These are phyloP conservation scores for Chinchilla lanigera DNA, from an alignment of 2,113 vertebrate genomes.

Conservation along the genomic window DNA sequence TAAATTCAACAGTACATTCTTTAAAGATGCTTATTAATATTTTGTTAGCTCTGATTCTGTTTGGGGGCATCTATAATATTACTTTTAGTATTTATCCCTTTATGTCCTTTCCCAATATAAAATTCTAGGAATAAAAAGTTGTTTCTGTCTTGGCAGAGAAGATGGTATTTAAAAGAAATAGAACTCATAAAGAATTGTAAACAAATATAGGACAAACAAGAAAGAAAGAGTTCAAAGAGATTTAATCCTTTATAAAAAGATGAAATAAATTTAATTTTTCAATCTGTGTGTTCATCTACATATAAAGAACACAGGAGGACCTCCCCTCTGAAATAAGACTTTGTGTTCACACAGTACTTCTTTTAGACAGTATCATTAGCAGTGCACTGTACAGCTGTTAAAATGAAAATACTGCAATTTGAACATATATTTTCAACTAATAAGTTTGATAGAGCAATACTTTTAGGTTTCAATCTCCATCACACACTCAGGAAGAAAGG, in stretches of 20 bases:
- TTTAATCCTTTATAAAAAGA: conserved; percentile 35
- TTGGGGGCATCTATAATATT: background rate
- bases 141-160: background rate
- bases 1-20: conserved; percentile 13
- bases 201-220: background rate
- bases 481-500: background rate
- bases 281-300: background rate
- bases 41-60: conserved; percentile 52
- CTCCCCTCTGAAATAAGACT: conserved; percentile 25
- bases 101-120: conserved; percentile 21
- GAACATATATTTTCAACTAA: background rate
- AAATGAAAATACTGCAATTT: conserved; percentile 7
- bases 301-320: conserved; percentile 9
- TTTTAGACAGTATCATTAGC: conserved; percentile 16
- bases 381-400: background rate
- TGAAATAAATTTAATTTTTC: conserved; percentile 50
- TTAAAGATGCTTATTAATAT: conserved; percentile 39
- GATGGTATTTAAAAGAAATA: conserved; percentile 37
- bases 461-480: conserved; percentile 24
- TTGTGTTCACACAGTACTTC: background rate
- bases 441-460: background rate
- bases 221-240: conserved; percentile 3
- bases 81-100: background rate
- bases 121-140: conserved; percentile 22
- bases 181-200: conserved; percentile 52